phyloP scores from a whole-genome alignment of 2,113 vertebrate species.

The Gadus macrocephalus region DNA sequence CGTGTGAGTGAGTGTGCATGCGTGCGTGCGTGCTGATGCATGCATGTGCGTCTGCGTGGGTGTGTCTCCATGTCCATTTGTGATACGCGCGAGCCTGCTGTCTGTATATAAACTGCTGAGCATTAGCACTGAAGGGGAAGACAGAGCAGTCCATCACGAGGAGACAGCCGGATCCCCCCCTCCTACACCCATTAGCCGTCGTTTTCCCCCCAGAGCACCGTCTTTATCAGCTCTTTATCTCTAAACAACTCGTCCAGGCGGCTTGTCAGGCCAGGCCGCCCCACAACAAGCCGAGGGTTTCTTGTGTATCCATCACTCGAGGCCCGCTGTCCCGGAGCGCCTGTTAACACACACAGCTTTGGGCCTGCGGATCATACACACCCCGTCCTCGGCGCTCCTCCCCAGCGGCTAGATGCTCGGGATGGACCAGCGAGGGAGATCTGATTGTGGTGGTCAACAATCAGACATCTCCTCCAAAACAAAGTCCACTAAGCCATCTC shows the following conservation, averaged over 20 bases:
- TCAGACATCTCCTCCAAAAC: background rate
- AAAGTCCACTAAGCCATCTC: background rate
- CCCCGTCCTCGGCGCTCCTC: too few species aligned
- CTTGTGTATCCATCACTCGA: too few species aligned
- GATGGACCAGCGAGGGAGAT: too few species aligned
- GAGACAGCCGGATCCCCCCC: slow-evolving; percentile 55
- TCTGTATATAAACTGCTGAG: slow-evolving; percentile 45
- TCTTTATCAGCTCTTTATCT: slow-evolving; percentile 68
- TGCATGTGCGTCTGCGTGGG: background rate
- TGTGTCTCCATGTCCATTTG: slow-evolving; percentile 1
- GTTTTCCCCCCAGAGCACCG: slow-evolving; percentile 13
- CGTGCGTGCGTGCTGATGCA: slow-evolving; percentile 24
- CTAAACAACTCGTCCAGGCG: slow-evolving; percentile 45
- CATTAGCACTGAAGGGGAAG: slow-evolving; percentile 48
- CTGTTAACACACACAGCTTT: too few species aligned
- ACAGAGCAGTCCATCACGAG: slow-evolving; percentile 53
- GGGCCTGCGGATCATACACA: too few species aligned
- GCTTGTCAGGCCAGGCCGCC: slow-evolving; percentile 42
- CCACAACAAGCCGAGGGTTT: slow-evolving; percentile 41
- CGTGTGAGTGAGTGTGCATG: background rate
- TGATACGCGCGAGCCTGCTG: background rate
- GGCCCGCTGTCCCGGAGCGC: too few species aligned
- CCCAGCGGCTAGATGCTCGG: too few species aligned
- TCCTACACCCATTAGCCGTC: slow-evolving; percentile 54
- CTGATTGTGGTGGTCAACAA: slow-evolving; percentile 11